Evolutionary conservation across 2,888 invertebrate genomes (phyloP), one percentile per base, ranked within the genome.

Genomic region (Timandra comae): DNA sequence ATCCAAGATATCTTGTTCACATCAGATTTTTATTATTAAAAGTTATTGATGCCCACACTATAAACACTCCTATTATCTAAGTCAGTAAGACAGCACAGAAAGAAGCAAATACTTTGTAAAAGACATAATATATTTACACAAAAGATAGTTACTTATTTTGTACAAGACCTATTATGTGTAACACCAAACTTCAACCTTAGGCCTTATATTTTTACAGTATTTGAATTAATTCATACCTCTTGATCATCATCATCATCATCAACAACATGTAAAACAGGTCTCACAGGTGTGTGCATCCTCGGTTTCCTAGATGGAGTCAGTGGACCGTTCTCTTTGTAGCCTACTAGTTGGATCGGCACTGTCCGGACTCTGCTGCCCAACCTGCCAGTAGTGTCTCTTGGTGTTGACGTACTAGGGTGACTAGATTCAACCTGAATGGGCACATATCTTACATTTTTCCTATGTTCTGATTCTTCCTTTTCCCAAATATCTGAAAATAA

Each of bases 331-430:
- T 71, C 67, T 2, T 57, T 49, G 1, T 63, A 38, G 27, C 63
- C 63, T n/a, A 75, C 49, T 2, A 74, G 41, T 41, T 71, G 68
- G 12, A 81, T 44, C 1, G 80, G 79, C 12, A 75, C 60, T 21
- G 58, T 49, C 23, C 68, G 52, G 3, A 62, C 48, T 35, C 67
- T 46, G 30, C 46, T 54, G 3, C 50, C 43, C 12, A 44, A 29
- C 27, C 54, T 73, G 7, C 47, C 41, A 7, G 46, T 44, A 6
- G 56, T 24, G 7, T 72, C 70, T 31, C 66, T 69, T 2, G 84
- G 84, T n/a, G 86, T 85, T 2, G 86, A 86, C 7, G 86, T 84
- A 42, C 80, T 82, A 0, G 85, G 77, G 38, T 72, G 65, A 3
- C 66, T 69, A 23, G 52, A 24, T 28, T 82, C 85, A 33, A 82